Percentiles rank a stretch among this genome's conserved stretches.
These are phyloP conservation scores for Rhaphigaster nebulosa DNA, from an alignment of 2,888 invertebrate species.

Conservation along the genomic window DNA sequence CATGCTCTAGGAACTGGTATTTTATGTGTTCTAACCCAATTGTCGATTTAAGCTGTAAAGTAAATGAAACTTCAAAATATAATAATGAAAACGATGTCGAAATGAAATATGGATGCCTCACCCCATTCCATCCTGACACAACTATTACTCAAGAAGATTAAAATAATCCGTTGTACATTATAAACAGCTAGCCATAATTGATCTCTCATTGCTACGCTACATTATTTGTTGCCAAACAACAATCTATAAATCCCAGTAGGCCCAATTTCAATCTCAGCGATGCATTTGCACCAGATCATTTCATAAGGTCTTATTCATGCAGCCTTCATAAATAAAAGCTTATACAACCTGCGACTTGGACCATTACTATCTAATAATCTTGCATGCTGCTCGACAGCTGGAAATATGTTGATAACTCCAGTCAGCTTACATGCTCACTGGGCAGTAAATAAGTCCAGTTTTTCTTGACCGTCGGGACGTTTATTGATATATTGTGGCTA, in stretches of 20 bases:
- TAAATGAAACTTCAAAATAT: background rate
- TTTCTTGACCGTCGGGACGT: background rate
- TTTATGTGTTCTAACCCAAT: no score
- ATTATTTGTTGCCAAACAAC: slow-evolving; percentile 12
- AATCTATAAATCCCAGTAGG: slow-evolving; percentile 22
- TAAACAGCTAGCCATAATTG: background rate
- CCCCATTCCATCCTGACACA: background rate
- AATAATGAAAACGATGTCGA: background rate
- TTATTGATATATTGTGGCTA: background rate
- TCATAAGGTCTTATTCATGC: slow-evolving; percentile 39
- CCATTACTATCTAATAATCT: slow-evolving; percentile 50
- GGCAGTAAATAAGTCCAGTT: slow-evolving; percentile 1
- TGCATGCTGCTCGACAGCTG: background rate
- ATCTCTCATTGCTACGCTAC: background rate
- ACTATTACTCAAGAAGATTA: slow-evolving; percentile 33
- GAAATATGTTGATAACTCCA: slow-evolving; percentile 37
- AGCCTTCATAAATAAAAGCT: slow-evolving; percentile 48
- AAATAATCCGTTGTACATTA: slow-evolving; percentile 12
- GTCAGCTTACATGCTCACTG: slow-evolving; percentile 16
- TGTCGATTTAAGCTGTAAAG: background rate
- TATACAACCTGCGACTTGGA: background rate
- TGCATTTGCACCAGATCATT: background rate
- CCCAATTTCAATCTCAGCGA: slow-evolving; percentile 37
- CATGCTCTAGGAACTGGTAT: no score
- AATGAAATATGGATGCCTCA: background rate